Evolutionary conservation across 1,140 invertebrate species (phyloP).

Genomic region (Drosophila kanapiae): DNA sequence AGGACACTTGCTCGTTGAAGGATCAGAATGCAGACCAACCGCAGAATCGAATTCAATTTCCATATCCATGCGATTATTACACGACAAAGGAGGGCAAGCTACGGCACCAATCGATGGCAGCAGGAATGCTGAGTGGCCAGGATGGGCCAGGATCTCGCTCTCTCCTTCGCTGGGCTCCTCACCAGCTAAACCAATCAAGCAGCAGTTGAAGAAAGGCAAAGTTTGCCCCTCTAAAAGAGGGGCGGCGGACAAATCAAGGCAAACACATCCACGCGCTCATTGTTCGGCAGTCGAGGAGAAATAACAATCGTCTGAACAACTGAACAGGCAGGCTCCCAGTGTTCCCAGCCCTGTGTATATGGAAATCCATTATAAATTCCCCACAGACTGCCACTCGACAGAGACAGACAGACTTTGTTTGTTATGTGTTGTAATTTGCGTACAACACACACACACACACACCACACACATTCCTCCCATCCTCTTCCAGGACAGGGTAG

Average conservation of each 20-base stretch:
- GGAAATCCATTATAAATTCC: constrained; percentile 75
- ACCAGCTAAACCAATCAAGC: neutral
- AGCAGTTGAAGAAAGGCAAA: constrained; percentile 17
- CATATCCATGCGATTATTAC: constrained; percentile 70
- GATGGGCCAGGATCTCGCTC: constrained; percentile 1
- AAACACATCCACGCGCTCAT: constrained; percentile 35
- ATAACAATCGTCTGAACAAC: constrained; percentile 47
- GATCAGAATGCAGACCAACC: constrained; percentile 17
- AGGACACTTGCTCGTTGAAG: neutral
- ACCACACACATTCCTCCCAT: neutral
- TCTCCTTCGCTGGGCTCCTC: neutral
- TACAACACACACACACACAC: constrained; percentile 33
- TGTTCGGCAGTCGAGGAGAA: constrained; percentile 48
- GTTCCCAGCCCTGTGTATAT: neutral
- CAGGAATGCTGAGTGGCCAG: too few relatives aligned
- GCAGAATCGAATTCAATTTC: constrained; percentile 69
- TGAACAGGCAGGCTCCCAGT: neutral
- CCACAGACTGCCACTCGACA: constrained; percentile 45
- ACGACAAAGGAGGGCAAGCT: constrained; percentile 17
- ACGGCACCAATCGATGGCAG: neutral
- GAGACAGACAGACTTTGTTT: constrained; percentile 58
- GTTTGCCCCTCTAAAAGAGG: neutral
- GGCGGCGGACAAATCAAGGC: constrained; percentile 30
- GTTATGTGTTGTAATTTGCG: constrained; percentile 78
- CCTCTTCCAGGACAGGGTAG: neutral